Percentiles rank a stretch among this genome's conserved stretches.
Conservation (phyloP, 2,888 invertebrate species). For the Malthinus flaveolus region DNA sequence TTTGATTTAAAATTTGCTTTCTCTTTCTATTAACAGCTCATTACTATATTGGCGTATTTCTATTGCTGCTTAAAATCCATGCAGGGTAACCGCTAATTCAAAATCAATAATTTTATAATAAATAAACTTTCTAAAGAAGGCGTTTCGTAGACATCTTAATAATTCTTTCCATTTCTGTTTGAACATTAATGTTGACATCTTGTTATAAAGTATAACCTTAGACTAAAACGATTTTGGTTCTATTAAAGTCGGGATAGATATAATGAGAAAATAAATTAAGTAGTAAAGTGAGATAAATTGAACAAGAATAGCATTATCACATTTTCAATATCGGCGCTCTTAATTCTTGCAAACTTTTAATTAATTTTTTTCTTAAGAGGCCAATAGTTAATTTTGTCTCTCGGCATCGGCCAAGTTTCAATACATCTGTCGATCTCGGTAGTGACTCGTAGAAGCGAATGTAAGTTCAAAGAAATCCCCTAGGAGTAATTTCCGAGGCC, state of each 20-base stretch:
- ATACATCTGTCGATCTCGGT: too few species aligned
- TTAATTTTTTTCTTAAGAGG: too few species aligned
- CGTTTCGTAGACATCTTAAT: slow-evolving; percentile 29
- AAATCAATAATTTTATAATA: slow-evolving; percentile 33
- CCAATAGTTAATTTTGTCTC: too few species aligned
- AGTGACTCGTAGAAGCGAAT: too few species aligned
- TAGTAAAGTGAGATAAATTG: slow-evolving; percentile 2
- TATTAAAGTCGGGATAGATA: slow-evolving; percentile 25
- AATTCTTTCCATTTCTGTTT: slow-evolving; percentile 21
- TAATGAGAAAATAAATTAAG: slow-evolving; percentile 23
- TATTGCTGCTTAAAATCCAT: slow-evolving; percentile 25
- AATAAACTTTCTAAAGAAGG: slow-evolving; percentile 29
- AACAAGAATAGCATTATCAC: too few species aligned
- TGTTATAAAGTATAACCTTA: slow-evolving; percentile 28
- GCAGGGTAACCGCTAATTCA: slow-evolving; percentile 32
- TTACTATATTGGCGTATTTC: background rate
- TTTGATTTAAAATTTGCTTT: too few species aligned
- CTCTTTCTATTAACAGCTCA: too few species aligned
- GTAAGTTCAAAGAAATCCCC: too few species aligned
- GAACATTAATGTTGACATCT: slow-evolving; percentile 28
- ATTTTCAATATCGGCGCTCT: too few species aligned
- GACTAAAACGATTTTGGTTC: slow-evolving; percentile 29
- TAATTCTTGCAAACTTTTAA: too few species aligned
- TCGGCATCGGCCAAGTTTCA: too few species aligned
- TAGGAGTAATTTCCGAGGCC: too few species aligned